Conservation (phyloP, 2,797 vertebrate species). For the Pseudochirops cupreus region DNA sequence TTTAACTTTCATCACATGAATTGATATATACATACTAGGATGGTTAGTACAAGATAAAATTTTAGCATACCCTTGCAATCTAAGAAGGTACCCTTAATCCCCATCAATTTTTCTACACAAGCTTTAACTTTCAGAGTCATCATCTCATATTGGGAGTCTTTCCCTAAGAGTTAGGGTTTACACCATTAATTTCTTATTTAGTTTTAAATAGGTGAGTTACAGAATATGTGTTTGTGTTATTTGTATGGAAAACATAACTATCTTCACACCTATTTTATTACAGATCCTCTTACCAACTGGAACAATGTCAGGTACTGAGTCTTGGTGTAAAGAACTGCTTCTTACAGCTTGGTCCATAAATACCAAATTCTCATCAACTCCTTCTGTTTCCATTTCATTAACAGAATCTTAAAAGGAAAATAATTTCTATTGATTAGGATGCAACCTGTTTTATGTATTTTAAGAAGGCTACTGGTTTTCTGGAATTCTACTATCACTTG, state of each 20-base stretch:
- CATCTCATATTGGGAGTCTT: background rate
- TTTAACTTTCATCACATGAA: background rate
- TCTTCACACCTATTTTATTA: background rate
- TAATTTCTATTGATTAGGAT: conserved; percentile 43
- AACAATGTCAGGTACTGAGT: conserved; percentile 74
- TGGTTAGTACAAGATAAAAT: background rate
- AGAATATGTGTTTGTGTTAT: background rate
- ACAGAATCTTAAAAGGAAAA: conserved; percentile 82
- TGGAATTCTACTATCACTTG: background rate
- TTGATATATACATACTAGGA: background rate
- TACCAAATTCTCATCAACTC: conserved; percentile 70
- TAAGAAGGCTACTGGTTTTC: background rate
- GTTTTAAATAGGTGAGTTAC: background rate
- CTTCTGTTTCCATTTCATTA: conserved; percentile 84
- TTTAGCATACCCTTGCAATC: background rate
- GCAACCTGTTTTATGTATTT: background rate
- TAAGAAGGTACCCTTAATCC: background rate
- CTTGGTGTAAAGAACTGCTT: conserved; percentile 68
- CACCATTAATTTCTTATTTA: background rate
- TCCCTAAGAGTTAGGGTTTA: background rate
- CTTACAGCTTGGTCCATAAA: conserved; percentile 77
- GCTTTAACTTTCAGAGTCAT: background rate
- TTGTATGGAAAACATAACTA: background rate
- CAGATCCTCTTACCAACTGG: conserved; percentile 83
- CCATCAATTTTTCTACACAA: background rate